Base-by-base conservation (phyloP, 2,797 vertebrate genomes). In the Otolemur crassicaudatus region DNA sequence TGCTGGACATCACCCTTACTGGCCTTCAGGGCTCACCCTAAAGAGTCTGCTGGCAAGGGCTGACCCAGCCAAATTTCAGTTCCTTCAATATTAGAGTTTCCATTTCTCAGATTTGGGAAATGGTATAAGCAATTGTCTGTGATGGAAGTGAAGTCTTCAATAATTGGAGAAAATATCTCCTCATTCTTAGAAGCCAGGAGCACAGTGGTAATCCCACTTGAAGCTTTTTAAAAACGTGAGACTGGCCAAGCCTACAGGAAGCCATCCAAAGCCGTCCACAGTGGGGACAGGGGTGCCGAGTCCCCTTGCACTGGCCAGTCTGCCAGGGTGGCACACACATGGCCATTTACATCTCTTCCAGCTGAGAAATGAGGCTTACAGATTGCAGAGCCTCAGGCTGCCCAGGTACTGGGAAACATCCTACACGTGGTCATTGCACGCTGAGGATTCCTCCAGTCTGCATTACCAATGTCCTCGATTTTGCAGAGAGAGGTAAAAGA, bases 171-270 rank as follows among this genome's bases (percentile, higher is more conserved):
- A 29, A 98, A 98, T 98, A 99, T 99, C 98, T 99, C 99, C 98
- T 99, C 99, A 0, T 99, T 99, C 86, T 99, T 99, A 58, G 99
- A 99, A 87, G 99, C 99, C 96, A 99, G 16, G 87, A 99, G 97
- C 98, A 99, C 98, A 0, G 99, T 98, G 0, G 99, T 99, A n/a
- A 99, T 99, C 0, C 99, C 7, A 99, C 97, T 97, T 99, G 99
- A 96, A 99, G 99, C 94, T 99, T 99, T 81, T 98, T 99, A 20
- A 53, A 49, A 53, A 53, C 99, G 98, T 72, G 99, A 98, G 31
- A 99, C 98, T 0, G 99, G 99, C 91, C 99, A 98, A 94, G 97
- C 98, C 99, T 99, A 99, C 27, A 99, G 98, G 67, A 99, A 99
- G 1, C 99, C 99, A 95, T 99, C 99, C 93, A 99, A 49, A 49